Evolutionary conservation across 2,113 vertebrate genomes (phyloP).

Genomic region (Rhea pennata): DNA sequence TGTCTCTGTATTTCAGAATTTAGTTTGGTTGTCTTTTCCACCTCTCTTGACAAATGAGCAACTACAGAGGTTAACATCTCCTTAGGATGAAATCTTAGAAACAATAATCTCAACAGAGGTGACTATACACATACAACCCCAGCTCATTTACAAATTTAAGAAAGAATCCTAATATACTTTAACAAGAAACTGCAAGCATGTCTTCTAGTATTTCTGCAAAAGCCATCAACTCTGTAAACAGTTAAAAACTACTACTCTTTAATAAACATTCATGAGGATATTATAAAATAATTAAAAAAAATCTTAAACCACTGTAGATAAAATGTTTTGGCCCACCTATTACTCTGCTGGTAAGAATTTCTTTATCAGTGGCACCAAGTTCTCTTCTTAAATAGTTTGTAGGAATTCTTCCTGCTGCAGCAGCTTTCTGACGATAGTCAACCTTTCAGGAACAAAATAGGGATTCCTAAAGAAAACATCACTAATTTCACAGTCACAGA

Average conservation of each 20-base stretch:
- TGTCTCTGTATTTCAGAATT: neutral
- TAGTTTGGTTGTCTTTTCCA: neutral
- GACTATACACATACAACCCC: neutral
- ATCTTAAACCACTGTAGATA: neutral
- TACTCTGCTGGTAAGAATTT: slow-evolving; percentile 96
- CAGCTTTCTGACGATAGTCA: slow-evolving; percentile 97
- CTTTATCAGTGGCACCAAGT: slow-evolving; percentile 88
- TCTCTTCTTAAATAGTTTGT: slow-evolving; percentile 96
- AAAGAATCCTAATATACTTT: too few species aligned
- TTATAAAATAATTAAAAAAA: neutral
- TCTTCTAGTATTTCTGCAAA: neutral
- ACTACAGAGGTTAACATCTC: neutral
- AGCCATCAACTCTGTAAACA: neutral
- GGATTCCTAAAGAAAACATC: neutral
- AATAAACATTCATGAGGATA: neutral
- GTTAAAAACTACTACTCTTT: neutral
- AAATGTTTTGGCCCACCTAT: slow-evolving; percentile 81
- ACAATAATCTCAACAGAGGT: neutral
- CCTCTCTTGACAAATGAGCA: too few species aligned
- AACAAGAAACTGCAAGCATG: neutral
- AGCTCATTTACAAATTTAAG: rapidly evolving
- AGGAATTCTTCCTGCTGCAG: slow-evolving; percentile 96
- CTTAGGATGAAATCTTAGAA: neutral
- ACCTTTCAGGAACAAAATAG: slow-evolving; percentile 79
- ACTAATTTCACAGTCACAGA: neutral